phyloP scores from a whole-genome alignment of 1,140 invertebrate species.

The Drosophila varians region DNA sequence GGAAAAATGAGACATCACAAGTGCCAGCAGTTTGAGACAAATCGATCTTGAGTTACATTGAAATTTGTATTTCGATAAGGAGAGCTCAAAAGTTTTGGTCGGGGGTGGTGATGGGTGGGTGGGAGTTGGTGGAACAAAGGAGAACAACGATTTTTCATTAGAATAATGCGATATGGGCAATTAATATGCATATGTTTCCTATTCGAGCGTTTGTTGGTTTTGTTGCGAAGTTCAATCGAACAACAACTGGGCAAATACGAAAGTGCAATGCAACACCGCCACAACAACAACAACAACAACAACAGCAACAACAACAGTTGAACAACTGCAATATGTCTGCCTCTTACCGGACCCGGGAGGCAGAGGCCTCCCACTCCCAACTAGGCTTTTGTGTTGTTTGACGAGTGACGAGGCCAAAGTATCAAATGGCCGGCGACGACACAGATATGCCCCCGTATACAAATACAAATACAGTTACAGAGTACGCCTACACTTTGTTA shows the following conservation, averaged over 20 bases:
- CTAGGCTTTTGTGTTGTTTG: slow-evolving; percentile 31
- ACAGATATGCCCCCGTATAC: slow-evolving; percentile 61
- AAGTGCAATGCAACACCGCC: slow-evolving; percentile 62
- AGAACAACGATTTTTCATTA: slow-evolving; percentile 52
- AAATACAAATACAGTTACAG: slow-evolving; percentile 42
- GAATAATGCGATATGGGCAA: slow-evolving; percentile 63
- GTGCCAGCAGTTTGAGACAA: slow-evolving; percentile 20
- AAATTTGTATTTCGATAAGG: slow-evolving; percentile 39
- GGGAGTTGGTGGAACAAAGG: slow-evolving; percentile 1
- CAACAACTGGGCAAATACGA: slow-evolving; percentile 74
- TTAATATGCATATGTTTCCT: slow-evolving; percentile 77
- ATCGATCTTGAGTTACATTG: too few species aligned
- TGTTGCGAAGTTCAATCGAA: slow-evolving; percentile 55
- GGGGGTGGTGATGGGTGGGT: not conserved
- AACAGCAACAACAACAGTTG: slow-evolving; percentile 2
- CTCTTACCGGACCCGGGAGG: too few species aligned
- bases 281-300: slow-evolving; percentile 15
- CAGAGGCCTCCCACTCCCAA: slow-evolving; percentile 2
- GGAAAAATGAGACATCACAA: too few species aligned
- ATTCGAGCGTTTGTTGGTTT: slow-evolving; percentile 36
- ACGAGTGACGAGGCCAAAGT: slow-evolving; percentile 73
- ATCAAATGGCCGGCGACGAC: slow-evolving; percentile 71
- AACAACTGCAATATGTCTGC: slow-evolving; percentile 45
- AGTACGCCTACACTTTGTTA: slow-evolving; percentile 41
- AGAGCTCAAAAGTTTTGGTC: slow-evolving; percentile 1